These are phyloP conservation scores for Subanguina moxae DNA, from an alignment of 1,140 invertebrate genomes.

Conservation along the genomic window DNA sequence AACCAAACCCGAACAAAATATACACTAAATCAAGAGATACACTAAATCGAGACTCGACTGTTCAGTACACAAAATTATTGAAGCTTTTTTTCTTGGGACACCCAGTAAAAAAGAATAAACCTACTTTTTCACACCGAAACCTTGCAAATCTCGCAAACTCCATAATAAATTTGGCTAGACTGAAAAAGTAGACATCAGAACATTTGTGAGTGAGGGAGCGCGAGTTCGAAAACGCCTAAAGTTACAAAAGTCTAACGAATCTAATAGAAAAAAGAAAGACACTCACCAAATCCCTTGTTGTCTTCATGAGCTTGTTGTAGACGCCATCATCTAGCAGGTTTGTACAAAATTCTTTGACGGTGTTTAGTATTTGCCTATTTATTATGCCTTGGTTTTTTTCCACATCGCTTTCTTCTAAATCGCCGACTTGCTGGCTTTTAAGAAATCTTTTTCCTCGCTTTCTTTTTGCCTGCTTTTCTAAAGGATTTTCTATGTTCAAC, in stretches of 20 bases:
- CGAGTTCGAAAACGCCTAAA: slow-evolving; percentile 26
- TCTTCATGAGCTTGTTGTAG: slow-evolving; percentile 33
- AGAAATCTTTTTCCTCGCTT: slow-evolving; percentile 1
- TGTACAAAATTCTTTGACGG: slow-evolving; percentile 27
- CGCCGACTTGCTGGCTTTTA: slow-evolving; percentile 10
- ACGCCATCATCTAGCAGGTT: slow-evolving; percentile 21
- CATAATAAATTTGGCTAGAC: slow-evolving; percentile 22
- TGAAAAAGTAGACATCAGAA: slow-evolving; percentile 31
- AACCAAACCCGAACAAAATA: too few species aligned
- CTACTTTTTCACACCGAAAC: slow-evolving; percentile 14
- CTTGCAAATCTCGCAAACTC: slow-evolving; percentile 25
- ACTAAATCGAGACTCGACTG: too few species aligned
- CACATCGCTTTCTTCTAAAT: slow-evolving; percentile 17
- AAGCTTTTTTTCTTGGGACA: neutral
- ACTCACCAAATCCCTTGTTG: slow-evolving; percentile 19
- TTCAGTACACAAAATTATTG: too few species aligned
- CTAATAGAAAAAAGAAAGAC: neutral
- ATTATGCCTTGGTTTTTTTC: slow-evolving; percentile 9
- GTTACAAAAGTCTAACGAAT: neutral
- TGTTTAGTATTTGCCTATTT: slow-evolving; percentile 4
- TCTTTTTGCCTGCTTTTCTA: slow-evolving; percentile 17
- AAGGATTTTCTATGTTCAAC: slow-evolving; percentile 16
- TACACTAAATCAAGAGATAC: too few species aligned
- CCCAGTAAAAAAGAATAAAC: slow-evolving; percentile 2
- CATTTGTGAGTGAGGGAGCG: slow-evolving; percentile 35